Evolutionary conservation across 2,797 vertebrate genomes (phyloP).

Genomic region (Melanotaenia trifasciata): DNA sequence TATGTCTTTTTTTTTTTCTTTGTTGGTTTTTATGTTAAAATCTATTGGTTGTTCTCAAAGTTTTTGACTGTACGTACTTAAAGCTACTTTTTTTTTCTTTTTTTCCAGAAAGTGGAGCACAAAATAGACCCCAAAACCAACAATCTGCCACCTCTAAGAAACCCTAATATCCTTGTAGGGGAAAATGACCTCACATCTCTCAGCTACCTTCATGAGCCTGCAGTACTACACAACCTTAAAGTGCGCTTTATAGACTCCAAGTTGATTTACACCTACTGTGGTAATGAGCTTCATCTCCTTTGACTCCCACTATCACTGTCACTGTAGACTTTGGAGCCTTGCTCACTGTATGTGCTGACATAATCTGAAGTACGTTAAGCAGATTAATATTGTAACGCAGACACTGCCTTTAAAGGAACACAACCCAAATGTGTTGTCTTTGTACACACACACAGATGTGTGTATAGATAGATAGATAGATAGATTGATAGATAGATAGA

Average conservation of each 20-base stretch:
- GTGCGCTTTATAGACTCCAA: slow-evolving; percentile 96
- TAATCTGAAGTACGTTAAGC: slow-evolving; percentile 47
- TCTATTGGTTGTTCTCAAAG: not conserved
- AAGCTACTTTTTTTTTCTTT: not conserved
- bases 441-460: not conserved
- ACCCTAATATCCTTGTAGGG: slow-evolving; percentile 96
- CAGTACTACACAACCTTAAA: slow-evolving; percentile 95
- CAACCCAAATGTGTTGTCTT: not conserved
- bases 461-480: too few species aligned
- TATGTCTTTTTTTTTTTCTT: not conserved
- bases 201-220: slow-evolving; percentile 97
- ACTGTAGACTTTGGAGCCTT: slow-evolving; percentile 79
- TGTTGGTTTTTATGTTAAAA: not conserved
- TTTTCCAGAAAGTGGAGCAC: slow-evolving; percentile 87
- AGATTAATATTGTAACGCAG: slow-evolving; percentile 33
- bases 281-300: slow-evolving; percentile 81
- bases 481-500: too few species aligned
- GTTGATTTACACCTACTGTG: slow-evolving; percentile 97
- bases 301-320: slow-evolving; percentile 65
- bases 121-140: slow-evolving; percentile 84
- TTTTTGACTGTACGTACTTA: not conserved
- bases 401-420: slow-evolving; percentile 61
- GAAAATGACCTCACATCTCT: slow-evolving; percentile 98
- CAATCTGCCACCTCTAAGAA: slow-evolving; percentile 89
- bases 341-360: slow-evolving; percentile 46